Evolutionary conservation across 2,797 vertebrate genomes (phyloP), one percentile per base, ranked within the genome.

Genomic region (Okamejei kenojei): DNA sequence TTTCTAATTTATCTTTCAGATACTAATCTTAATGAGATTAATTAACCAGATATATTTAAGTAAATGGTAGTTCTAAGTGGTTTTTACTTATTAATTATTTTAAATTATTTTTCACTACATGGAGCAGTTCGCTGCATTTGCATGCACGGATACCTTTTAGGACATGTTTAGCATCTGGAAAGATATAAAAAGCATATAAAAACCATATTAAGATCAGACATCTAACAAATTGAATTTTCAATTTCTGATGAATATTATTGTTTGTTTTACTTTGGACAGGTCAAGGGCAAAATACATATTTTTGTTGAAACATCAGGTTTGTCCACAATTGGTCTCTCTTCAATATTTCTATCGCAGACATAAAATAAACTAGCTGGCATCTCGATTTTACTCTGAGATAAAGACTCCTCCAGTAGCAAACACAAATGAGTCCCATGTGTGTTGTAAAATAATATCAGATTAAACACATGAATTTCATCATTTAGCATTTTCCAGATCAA

Each of bases 401-500:
- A 29, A n/a, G 81, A 84, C 29, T 63, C 29, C 82, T 88, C n/a
- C 84, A 88, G 61, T 68, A 32, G 84, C n/a, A 23, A 63, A 88
- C 63, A 88, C 38, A 88, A 88, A 88, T 32, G 63, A 68, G 84
- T 88, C 84, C 84, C 84, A 68, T 88, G 84, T 88, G 84, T 68
- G n/a, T 88, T 68, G 23, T 86, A 88, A 35, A 88, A 68, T 65
- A 65, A 88, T 88, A 88, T 68, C 84, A 68, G 63, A 63, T 88
- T 88, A 88, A 88, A 88, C 84, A 88, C n/a, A 68, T 88, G 84
- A 68, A 88, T 88, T 88, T 88, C 84, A 88, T 88, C 84, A 88
- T 88, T 68, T 88, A 68, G n/a, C 84, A 68, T 88, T 88, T 88
- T 88, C n/a, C 61, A 68, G 84, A 88, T 88, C 84, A 88, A 88